These are phyloP conservation scores for Alethe castanea DNA, from an alignment of 2,113 vertebrate species.

Conservation along the genomic window DNA sequence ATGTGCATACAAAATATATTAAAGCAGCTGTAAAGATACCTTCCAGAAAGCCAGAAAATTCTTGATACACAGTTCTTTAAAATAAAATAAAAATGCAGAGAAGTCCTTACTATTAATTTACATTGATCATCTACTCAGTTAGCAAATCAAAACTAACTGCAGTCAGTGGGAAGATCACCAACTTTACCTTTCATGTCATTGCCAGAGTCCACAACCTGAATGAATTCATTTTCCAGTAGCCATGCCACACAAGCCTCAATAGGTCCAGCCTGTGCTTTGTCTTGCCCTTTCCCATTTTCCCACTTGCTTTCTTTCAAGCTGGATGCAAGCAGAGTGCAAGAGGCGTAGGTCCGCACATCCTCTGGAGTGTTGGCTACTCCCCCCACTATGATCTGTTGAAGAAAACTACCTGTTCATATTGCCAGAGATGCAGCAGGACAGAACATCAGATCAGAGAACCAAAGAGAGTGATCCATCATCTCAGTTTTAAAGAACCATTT, in stretches of 20 bases:
- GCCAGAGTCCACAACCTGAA: slow-evolving; percentile 77
- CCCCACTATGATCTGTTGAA: slow-evolving; percentile 87
- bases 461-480: not conserved
- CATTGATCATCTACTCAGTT: not conserved
- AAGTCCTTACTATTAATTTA: not conserved
- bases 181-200: slow-evolving; percentile 70
- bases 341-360: slow-evolving; percentile 86
- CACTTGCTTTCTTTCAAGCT: slow-evolving; percentile 63
- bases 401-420: slow-evolving; percentile 13
- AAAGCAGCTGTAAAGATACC: not conserved
- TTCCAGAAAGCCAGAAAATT: not conserved
- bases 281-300: slow-evolving; percentile 42
- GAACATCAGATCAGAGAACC: not conserved
- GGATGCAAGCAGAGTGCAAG: slow-evolving; percentile 89
- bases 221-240: slow-evolving; percentile 94
- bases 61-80: not conserved
- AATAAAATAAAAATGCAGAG: not conserved
- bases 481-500: not conserved
- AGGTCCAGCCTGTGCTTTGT: slow-evolving; percentile 69
- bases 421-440: not conserved
- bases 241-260: slow-evolving; percentile 88
- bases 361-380: slow-evolving; percentile 87
- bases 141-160: not conserved
- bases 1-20: not conserved
- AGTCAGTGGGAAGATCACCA: not conserved